Base-by-base conservation (phyloP, 2,797 vertebrate species). In the Anomalospiza imberbis region DNA sequence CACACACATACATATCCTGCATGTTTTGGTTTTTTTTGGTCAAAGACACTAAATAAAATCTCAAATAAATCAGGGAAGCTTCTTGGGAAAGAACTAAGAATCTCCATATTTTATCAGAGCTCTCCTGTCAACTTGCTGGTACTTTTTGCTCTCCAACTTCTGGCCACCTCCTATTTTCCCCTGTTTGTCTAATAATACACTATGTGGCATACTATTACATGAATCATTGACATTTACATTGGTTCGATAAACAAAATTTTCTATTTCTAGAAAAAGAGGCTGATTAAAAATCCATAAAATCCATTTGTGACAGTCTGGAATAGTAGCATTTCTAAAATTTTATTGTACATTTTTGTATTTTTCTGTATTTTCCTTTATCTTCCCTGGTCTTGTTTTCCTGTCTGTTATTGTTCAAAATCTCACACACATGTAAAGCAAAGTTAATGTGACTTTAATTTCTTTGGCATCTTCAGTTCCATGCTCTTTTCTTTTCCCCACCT, bases 391-490 rank as follows among this genome's bases (percentile, higher is more conserved):
- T 36, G 5, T 70, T 62, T 60, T 22, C 10, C 8, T 60, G 2
- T 58, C 24, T 31, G 4, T 40, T 47, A 12, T 17, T 61, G 17
- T 57, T 83, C 16, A 61, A 58, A 74, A 63, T 38, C 18, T 47
- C 40, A 57, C 20, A 24, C 0, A 17, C 0, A 3, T 12, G 7
- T 75, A 66, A 24, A 21, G 1, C 32, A 40, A 73, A 53, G 9
- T 53, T 66, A 40, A 67, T 32, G 5, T 47, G 31, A 9, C 3
- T 50, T 86, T 48, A 29, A 65, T 50, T 75, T 80, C 25, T 81
- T 87, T 5, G 5, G 1, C 6, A 21, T 31, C 15, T 57, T 65
- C 12, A 40, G 3, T 48, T 67, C 17, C 40, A 12, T 4, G 2
- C 0, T 68, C 4, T 72, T 68, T 53, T 45, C 9, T 17, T 65